Percentiles rank a stretch among this genome's conserved stretches.
Conservation (phyloP, 2,113 vertebrate genomes). For the Rostratula benghalensis region DNA sequence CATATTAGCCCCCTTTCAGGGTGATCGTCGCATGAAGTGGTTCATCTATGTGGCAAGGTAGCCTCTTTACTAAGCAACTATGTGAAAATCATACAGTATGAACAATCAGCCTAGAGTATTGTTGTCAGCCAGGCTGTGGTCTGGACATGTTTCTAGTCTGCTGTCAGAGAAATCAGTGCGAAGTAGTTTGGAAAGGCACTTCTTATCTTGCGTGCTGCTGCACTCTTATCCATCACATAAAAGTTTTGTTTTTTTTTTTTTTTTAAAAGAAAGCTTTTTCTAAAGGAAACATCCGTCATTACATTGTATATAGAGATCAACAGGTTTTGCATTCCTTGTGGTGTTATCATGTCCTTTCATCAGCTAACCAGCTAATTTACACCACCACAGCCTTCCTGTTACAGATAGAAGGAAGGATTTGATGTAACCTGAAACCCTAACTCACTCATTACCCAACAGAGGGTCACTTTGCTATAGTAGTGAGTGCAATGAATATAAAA, state of each 20-base stretch:
- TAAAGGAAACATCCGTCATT: conserved; percentile 21
- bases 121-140: background rate
- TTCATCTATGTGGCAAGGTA: background rate
- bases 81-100: background rate
- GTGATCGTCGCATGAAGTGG: background rate
- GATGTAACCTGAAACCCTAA: conserved; percentile 32
- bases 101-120: background rate
- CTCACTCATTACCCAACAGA: background rate
- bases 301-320: background rate
- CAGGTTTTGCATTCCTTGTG: conserved; percentile 31
- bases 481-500: conserved; percentile 5
- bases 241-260: background rate
- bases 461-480: background rate
- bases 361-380: conserved; percentile 57
- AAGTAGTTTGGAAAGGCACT: background rate
- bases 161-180: background rate
- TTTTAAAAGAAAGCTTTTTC: background rate
- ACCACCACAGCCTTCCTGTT: conserved; percentile 41
- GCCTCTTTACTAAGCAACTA: background rate
- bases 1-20: background rate
- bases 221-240: background rate
- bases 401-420: conserved; percentile 44
- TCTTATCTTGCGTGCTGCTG: background rate
- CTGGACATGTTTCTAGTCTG: background rate
- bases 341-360: conserved; percentile 47